Conservation (phyloP, 2,113 vertebrate genomes). For the Bujurquina vittata region DNA sequence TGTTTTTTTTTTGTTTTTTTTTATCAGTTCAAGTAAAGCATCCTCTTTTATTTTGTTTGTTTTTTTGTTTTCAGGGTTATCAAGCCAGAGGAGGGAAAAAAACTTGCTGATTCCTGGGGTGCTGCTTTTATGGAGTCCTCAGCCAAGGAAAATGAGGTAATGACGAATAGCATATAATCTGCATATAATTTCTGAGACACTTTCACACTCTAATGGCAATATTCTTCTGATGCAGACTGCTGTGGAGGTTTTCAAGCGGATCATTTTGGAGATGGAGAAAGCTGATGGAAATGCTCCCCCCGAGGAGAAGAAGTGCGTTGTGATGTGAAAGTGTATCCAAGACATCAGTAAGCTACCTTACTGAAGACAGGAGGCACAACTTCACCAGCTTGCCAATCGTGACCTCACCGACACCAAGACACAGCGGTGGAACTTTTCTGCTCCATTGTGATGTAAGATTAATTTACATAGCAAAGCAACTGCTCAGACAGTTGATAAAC, state of each 20-base stretch:
- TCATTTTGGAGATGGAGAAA: constrained; percentile 87
- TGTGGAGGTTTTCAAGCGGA: constrained; percentile 85
- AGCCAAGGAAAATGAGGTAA: constrained; percentile 88
- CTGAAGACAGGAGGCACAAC: constrained; percentile 75
- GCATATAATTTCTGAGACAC: neutral
- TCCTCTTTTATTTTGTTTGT: no score
- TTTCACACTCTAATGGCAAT: constrained; percentile 18
- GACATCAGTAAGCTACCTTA: constrained; percentile 67
- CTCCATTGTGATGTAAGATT: constrained; percentile 51
- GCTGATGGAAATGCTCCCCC: constrained; percentile 81
- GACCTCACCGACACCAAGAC: constrained; percentile 65
- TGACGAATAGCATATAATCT: neutral
- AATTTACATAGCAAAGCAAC: constrained; percentile 45
- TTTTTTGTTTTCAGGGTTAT: constrained; percentile 77
- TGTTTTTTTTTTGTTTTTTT: neutral
- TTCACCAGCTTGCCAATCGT: constrained; percentile 71
- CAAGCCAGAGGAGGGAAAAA: constrained; percentile 86
- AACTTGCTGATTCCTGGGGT: constrained; percentile 85
- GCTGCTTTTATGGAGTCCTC: constrained; percentile 87
- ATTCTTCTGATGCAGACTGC: constrained; percentile 75
- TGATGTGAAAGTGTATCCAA: constrained; percentile 76
- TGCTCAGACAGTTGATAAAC: constrained; percentile 38
- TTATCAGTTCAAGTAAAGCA: neutral
- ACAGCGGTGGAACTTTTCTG: constrained; percentile 53
- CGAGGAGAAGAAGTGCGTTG: constrained; percentile 80